These are phyloP conservation scores for Pseudomugil gertrudae DNA, from an alignment of 2,797 vertebrate genomes.

Conservation along the genomic window DNA sequence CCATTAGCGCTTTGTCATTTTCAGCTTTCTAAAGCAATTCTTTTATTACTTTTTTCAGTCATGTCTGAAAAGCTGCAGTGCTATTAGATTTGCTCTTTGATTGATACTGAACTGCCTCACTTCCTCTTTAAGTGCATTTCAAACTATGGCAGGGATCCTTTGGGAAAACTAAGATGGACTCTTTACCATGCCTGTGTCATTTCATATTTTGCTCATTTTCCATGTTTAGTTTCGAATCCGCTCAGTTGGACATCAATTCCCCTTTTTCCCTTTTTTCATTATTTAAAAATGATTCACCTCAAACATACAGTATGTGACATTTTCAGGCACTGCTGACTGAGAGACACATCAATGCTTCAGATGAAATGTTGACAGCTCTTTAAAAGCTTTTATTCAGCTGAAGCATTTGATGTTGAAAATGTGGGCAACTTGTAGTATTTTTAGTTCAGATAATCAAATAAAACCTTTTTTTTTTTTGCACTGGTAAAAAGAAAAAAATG, in stretches of 20 bases:
- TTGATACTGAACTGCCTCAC: slow-evolving; percentile 72
- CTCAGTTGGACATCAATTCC: slow-evolving; percentile 72
- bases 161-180: slow-evolving; percentile 79
- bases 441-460: slow-evolving; percentile 67
- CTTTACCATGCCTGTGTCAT: slow-evolving; percentile 77
- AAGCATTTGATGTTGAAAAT: slow-evolving; percentile 38
- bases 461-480: slow-evolving; percentile 5
- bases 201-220: slow-evolving; percentile 76
- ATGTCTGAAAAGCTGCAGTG: slow-evolving; percentile 43
- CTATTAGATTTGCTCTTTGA: slow-evolving; percentile 71
- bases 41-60: slow-evolving; percentile 42
- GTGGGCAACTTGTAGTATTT: slow-evolving; percentile 61
- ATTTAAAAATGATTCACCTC: slow-evolving; percentile 78
- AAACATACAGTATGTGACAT: slow-evolving; percentile 73
- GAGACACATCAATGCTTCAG: slow-evolving; percentile 60
- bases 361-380: slow-evolving; percentile 68
- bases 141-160: slow-evolving; percentile 76
- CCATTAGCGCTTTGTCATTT: slow-evolving; percentile 62
- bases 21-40: slow-evolving; percentile 46
- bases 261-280: slow-evolving; percentile 67
- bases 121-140: slow-evolving; percentile 78
- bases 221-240: slow-evolving; percentile 71
- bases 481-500: not conserved
- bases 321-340: slow-evolving; percentile 70
- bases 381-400: slow-evolving; percentile 69